phyloP scores from a whole-genome alignment of 2,888 invertebrate genomes.

The Sympetrum striolatum region DNA sequence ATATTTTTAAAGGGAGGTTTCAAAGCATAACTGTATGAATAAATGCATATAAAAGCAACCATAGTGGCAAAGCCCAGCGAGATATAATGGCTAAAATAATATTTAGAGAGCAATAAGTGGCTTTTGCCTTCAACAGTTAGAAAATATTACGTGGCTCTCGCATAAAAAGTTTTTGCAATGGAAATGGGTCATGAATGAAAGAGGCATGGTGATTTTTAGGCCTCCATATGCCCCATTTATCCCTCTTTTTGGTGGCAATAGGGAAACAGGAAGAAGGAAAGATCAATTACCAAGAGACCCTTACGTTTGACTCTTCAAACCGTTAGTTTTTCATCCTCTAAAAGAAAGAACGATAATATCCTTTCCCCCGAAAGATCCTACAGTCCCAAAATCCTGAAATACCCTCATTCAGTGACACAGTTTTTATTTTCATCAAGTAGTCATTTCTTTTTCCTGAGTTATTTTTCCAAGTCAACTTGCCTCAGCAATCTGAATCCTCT shows the following conservation, averaged over 20 bases:
- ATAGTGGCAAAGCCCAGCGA: not conserved
- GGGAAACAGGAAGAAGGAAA: conserved; percentile 32
- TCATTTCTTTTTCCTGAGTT: conserved; percentile 32
- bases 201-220: conserved; percentile 34
- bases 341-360: conserved; percentile 14
- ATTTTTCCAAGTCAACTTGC: conserved; percentile 20
- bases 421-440: conserved; percentile 25
- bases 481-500: conserved; percentile 19
- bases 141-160: conserved; percentile 16
- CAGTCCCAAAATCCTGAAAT: conserved; percentile 28
- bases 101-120: conserved; percentile 23
- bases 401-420: conserved; percentile 31
- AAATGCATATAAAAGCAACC: conserved; percentile 10
- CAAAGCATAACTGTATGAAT: conserved; percentile 13
- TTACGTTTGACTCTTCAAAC: conserved; percentile 37
- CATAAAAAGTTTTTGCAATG: conserved; percentile 8
- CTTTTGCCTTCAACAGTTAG: conserved; percentile 11
- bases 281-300: conserved; percentile 34
- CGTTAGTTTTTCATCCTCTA: conserved; percentile 35
- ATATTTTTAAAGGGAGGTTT: conserved; percentile 27
- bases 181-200: conserved; percentile 25
- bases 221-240: conserved; percentile 21
- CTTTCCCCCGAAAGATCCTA: not conserved
- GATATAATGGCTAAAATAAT: not conserved
- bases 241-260: conserved; percentile 39